Evolutionary conservation across 2,888 invertebrate genomes (phyloP).

Genomic region (Poecilus cupreus): DNA sequence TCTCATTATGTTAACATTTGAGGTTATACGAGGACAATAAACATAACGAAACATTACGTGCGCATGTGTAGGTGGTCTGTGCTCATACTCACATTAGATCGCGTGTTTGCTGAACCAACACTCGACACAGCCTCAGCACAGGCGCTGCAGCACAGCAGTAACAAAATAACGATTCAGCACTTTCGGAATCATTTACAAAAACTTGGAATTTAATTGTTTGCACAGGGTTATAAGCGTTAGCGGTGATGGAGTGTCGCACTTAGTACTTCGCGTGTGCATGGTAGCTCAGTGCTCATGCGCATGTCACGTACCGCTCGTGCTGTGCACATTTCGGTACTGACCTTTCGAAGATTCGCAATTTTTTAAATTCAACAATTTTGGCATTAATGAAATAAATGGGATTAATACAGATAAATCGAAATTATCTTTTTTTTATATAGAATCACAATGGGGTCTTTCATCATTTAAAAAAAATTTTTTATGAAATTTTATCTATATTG

Average conservation of each 20-base stretch:
- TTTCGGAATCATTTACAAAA: constrained; percentile 26
- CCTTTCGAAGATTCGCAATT: no score
- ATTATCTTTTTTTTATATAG: no score
- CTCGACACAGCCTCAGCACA: background rate
- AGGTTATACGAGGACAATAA: constrained; percentile 3
- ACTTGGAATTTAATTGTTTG: constrained; percentile 30
- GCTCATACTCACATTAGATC: constrained; percentile 6
- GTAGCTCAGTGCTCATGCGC: no score
- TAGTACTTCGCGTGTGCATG: background rate
- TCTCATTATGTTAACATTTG: background rate
- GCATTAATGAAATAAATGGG: no score
- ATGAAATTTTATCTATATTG: no score
- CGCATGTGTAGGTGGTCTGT: background rate
- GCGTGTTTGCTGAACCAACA: constrained; percentile 6
- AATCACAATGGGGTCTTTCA: no score
- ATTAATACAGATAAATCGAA: no score
- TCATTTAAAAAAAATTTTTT: no score
- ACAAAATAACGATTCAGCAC: constrained; percentile 30
- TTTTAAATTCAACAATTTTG: no score
- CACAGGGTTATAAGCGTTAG: constrained; percentile 28
- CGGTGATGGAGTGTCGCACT: constrained; percentile 21
- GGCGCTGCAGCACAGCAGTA: background rate
- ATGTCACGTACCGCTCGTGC: no score
- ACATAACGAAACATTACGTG: background rate
- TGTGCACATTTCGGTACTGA: no score